Evolutionary conservation across 2,113 vertebrate genomes (phyloP).

Genomic region (Lepus americanus): DNA sequence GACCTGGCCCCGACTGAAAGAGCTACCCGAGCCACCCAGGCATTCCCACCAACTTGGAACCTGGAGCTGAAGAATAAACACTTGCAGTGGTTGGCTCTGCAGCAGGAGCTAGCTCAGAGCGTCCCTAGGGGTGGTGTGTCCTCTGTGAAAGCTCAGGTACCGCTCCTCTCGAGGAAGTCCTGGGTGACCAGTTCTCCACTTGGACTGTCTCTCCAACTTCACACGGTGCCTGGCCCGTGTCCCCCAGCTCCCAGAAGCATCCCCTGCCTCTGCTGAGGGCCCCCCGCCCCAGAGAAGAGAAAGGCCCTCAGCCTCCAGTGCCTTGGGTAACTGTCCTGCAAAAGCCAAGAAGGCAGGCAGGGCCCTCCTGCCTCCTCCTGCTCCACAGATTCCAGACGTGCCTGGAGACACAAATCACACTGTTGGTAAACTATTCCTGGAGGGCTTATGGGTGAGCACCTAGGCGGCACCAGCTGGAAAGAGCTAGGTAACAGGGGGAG

Average conservation of each 20-base stretch:
- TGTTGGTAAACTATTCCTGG: background rate
- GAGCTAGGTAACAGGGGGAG: background rate
- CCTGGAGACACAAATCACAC: background rate
- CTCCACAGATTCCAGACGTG: background rate
- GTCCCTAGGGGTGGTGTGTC: background rate
- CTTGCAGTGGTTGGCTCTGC: background rate
- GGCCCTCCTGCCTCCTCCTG: background rate
- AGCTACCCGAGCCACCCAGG: background rate
- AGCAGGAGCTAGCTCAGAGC: background rate
- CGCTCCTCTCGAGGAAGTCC: background rate
- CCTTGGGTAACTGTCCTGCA: background rate
- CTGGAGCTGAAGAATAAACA: conserved; percentile 7
- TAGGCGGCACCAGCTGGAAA: background rate
- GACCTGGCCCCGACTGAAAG: background rate
- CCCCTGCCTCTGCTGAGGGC: background rate
- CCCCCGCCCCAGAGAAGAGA: background rate
- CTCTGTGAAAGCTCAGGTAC: background rate
- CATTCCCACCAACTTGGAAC: background rate
- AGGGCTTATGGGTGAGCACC: background rate
- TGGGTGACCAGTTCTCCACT: background rate
- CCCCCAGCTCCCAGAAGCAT: background rate
- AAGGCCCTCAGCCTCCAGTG: background rate
- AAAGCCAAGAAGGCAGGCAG: background rate
- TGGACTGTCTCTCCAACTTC: background rate
- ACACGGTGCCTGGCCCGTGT: background rate